Base-by-base conservation (phyloP, 2,888 invertebrate genomes). In the Pteria penguin region DNA sequence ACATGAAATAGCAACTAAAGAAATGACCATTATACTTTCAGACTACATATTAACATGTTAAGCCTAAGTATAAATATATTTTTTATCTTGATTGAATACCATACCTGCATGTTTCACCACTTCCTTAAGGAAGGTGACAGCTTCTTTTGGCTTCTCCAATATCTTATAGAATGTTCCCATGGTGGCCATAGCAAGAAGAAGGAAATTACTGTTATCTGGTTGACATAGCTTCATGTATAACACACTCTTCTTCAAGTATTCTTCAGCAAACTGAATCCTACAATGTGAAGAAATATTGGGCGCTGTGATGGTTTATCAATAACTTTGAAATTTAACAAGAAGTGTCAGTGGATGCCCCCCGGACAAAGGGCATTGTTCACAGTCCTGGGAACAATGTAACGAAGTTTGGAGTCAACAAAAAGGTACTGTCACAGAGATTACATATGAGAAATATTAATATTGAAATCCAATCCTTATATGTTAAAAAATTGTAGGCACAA, bases 101-200 rank as follows among this genome's bases (percentile, higher is more conserved):
- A 78, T 77, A 88, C 89, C 88, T 66, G 87, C 77, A 67, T 78
- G 76, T 52, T 84, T 81, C 26, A 87, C 75, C 18, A 88, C 87
- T 78, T 86, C 80, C 63, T 80, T 83, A 62, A 89, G 83, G 29
- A 85, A 78, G 55, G 82, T 78, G 11, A 89, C 81, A 67, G 89
- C 87, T 66, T 88, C 82, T 60, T 84, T 82, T 26, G 86, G 86
- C 74, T 85, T 86, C 54, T 84, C 82, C 18, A 83, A 79, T 33
- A 87, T 84, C 77, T 85, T 87, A 81, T 86, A 87, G 84, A 89
- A 88, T 27, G 87, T 88, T 18, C 85, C 90, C 24, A 89, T 83
- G 3, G 85, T 88, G 18, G 89, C 88, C 27, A 86, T 82, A 26
- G 87, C 84, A 65, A 88, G 78, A 26, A 88, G 79, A 4, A 86